Evolutionary conservation across 2,888 invertebrate genomes (phyloP), one percentile per base, ranked within the genome.

Genomic region (Andricus curvator): DNA sequence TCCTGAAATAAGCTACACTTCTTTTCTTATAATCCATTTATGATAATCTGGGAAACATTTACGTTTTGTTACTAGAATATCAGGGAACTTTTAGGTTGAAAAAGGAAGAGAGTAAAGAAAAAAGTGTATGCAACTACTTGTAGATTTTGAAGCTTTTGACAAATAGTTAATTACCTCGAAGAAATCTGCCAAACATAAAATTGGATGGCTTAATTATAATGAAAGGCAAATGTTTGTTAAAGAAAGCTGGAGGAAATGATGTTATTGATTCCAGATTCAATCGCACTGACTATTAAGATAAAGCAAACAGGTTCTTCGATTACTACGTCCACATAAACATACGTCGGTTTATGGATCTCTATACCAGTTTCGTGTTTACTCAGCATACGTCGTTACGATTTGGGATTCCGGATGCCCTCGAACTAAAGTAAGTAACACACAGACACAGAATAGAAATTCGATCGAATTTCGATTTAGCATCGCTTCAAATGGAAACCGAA

Each of bases 281-380:
- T 74, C 51, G 33, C 56, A 74, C 33, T 56, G 51, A 56, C 74
- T 74, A 48, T n/a, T 74, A 74, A 37, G 74, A 74, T 51, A 33
- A 74, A 74, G 56, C 56, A 74, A 74, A 74, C 56, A 74, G 74
- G 74, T 56, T 56, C 56, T 74, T 74, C 74, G 56, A 74, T 74
- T 74, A 74, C 56, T 56, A 33, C 56, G 29, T 74, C 17, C 13
- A 33, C 56, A 51, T 74, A 56, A 74, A 74, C 74, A 74, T 74
- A 74, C 70, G 70, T 70, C 33, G 74, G 33, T 56, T 74, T 74
- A 74, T 74, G 74, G n/a, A 33, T 51, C 56, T 56, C 70, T 56
- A 74, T 56, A 33, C 51, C 74, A 74, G 56, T 74, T 56, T 74
- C 74, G 25, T 74, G 74, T 74, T 74, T 74, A 56, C 56, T 74